Conservation (phyloP, 2,113 vertebrate species). For the Cyanistes caeruleus region DNA sequence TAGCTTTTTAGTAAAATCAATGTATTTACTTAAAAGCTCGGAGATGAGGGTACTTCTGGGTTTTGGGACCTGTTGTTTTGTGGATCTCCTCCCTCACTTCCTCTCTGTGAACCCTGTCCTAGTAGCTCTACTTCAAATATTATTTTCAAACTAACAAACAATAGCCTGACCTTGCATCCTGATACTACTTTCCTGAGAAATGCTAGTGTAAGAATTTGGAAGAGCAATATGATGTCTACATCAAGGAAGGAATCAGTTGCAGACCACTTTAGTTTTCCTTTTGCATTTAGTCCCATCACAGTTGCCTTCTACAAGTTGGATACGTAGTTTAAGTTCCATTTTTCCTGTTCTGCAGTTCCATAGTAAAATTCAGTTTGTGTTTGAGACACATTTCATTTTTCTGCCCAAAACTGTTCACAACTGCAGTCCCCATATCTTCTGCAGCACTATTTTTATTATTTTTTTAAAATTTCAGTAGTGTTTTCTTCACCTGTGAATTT, state of each 20-base stretch:
- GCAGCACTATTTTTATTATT: not conserved
- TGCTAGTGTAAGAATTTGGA: not conserved
- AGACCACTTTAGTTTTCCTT: not conserved
- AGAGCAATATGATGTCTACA: not conserved
- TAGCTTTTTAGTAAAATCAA: not conserved
- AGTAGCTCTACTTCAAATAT: not conserved
- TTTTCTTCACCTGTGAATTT: not conserved
- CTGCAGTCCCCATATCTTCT: not conserved
- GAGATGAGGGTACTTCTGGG: not conserved
- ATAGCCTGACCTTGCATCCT: not conserved
- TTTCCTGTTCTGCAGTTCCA: not conserved
- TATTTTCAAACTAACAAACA: not conserved
- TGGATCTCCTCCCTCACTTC: not conserved
- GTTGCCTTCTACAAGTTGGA: not conserved
- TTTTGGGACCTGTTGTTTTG: not conserved
- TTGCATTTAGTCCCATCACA: not conserved
- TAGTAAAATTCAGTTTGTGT: not conserved
- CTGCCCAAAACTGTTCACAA: not conserved
- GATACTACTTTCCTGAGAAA: not conserved
- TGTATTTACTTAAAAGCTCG: rapidly evolving
- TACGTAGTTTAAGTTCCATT: not conserved
- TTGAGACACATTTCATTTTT: not conserved
- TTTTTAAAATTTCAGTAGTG: not conserved
- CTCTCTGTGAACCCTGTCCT: not conserved
- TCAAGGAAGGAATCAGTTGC: not conserved